Evolutionary conservation across 2,888 invertebrate genomes (phyloP), one percentile per base, ranked within the genome.

Genomic region (Scaptomyza polygonia): DNA sequence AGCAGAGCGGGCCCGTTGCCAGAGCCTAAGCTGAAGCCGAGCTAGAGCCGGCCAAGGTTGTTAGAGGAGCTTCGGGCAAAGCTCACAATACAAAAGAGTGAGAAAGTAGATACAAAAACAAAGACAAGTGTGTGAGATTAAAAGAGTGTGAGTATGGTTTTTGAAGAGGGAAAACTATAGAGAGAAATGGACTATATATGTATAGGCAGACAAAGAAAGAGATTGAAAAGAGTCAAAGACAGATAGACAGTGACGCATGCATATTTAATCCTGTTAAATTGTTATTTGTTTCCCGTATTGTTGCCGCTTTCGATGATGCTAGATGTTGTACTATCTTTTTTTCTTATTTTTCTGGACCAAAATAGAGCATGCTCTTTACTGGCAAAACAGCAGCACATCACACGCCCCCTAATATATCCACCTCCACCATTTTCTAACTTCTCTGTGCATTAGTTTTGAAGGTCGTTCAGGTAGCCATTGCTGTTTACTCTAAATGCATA

Each of bases 221-320:
- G 21, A 34, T 14, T 51, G 14, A 16, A 27, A 36, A 32, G 40
- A 25, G 32, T 16, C 30, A 9, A 18, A 29, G 11, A 44, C 32
- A 54, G 32, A 39, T 14, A 16, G 44, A 40, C n/a, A 49, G 54
- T 29, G 53, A 59, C 64, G 66, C 56, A 39, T 82, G 85, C 85
- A 82, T 82, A 82, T 82, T 82, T 79, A 82, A 85, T 82, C 75
- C 79, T 82, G 85, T 82, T 85, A 82, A 85, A 85, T 82, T 82
- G 77, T 79, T 85, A 84, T 81, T 84, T 77, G 82, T 72, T 78
- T 77, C 74, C 74, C 82, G 72, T 72, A 71, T 73, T 71, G 56
- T 55, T 55, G 54, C 53, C 58, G 53, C 34, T 48, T 34, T 16
- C 36, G 1, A 39, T 39, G 14, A 14, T 39, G 14, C 43, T 47